Base-by-base conservation (phyloP, 2,888 invertebrate genomes). In the Homarus gammarus region DNA sequence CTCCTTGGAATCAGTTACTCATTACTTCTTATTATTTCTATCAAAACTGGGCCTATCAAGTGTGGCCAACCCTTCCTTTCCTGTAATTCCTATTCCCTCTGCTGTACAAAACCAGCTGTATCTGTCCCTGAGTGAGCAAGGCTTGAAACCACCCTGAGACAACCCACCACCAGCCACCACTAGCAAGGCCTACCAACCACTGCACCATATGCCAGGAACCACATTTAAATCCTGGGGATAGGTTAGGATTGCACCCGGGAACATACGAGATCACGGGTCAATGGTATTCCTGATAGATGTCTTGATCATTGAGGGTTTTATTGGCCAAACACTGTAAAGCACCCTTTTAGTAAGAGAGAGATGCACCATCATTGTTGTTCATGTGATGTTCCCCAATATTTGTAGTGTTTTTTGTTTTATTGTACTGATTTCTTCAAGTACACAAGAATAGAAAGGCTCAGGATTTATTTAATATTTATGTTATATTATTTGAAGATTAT, bases 151-250 rank as follows among this genome's bases (percentile, higher is more conserved):
- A 44, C 84, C 88, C 88, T 56, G 70, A 84, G 88, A 88, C 75
- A 89, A 84, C 88, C 88, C 88, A 89, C 88, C 88, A 89, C 84
- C 83, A 83, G 84, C 81, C 88, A 84, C 88, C 88, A 89, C 78
- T 84, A 78, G 64, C 51, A 84, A 84, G 61, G 78, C 88, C 79
- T 56, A 89, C 36, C 75, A 84, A 51, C 78, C 68, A 83, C 83
- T 78, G 77, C 77, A 84, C 84, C 61, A 33, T 78, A 64, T 64
- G 64, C 64, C 64, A 64, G 64, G 64, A 64, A 64, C 64, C 64
- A 64, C 64, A 64, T 56, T 31, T 78, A 56, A 36, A 49, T 38
- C 78, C 51, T 68, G 33, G 27, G 82, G 40, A 12, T 44, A 73
- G 51, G 84, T 49, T 70, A 72, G 73, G 36, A 51, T 8, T 56